Evolutionary conservation across 2,797 vertebrate genomes (phyloP).

Genomic region (Toxotes lorentzi): DNA sequence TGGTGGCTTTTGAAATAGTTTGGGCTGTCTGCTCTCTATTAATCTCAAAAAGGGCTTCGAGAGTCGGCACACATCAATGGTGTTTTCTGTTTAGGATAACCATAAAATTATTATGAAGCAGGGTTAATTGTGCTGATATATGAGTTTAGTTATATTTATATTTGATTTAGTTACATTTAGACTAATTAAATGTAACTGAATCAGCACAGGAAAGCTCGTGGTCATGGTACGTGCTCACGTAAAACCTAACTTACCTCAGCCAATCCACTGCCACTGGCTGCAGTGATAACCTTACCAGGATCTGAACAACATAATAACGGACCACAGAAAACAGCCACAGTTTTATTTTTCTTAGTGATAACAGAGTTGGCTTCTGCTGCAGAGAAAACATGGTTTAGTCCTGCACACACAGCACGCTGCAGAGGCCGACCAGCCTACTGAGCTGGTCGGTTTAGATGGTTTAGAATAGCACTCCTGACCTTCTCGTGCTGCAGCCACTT

Average conservation of each 20-base stretch:
- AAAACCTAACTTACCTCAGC: background rate
- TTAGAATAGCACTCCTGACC: slow-evolving; percentile 51
- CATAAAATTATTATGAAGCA: background rate
- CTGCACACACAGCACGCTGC: slow-evolving; percentile 7
- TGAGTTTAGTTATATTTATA: too few relatives aligned
- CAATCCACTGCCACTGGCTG: background rate
- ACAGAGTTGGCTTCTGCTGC: background rate
- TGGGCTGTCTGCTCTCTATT: background rate
- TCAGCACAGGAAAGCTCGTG: background rate
- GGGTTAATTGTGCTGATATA: background rate
- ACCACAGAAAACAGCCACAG: background rate
- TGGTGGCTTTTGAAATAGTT: slow-evolving; percentile 6
- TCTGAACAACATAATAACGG: background rate
- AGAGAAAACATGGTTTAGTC: background rate
- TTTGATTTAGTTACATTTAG: too few relatives aligned
- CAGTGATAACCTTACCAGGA: background rate
- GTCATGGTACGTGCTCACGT: slow-evolving; percentile 3
- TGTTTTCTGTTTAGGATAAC: background rate
- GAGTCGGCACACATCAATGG: background rate
- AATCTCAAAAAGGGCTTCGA: background rate
- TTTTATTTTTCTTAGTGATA: background rate
- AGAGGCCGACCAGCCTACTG: slow-evolving; percentile 9
- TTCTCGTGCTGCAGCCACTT: slow-evolving; percentile 54
- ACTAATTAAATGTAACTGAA: too few relatives aligned
- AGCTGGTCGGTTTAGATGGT: slow-evolving; percentile 23